Evolutionary conservation across 2,888 invertebrate species (phyloP), one percentile per base, ranked within the genome.

Genomic region (Phaedon cochleariae): DNA sequence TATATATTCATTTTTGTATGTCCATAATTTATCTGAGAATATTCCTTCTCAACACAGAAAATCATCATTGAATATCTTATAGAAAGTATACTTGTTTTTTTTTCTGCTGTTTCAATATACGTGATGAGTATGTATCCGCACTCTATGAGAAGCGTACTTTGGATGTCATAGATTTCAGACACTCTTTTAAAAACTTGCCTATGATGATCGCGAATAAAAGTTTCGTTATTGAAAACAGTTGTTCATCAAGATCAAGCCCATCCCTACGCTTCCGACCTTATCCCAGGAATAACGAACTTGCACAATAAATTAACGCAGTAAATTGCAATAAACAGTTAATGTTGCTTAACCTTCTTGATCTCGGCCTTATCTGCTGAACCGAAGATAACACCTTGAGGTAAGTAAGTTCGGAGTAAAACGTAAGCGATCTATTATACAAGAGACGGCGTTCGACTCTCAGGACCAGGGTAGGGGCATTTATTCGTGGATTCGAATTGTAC

Each of bases 261-360:
- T 18, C 15, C 57, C 59, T 52, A 21, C 17, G 45, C n/a, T 41
- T 41, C 41, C 41, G 41, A 12, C 12, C n/a, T 9, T 3, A 15
- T 15, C 12, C 41, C 41, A 41, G 41, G 15, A 41, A 51, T 59
- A 62, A 59, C 29, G 59, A 77, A 78, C 72, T 76, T 77, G 62
- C 62, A 62, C 73, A 65, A 76, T 77, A 80, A 80, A 79, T 80
- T 76, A 76, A 60, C 61, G 60, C 70, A 74, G 74, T 77, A 78
- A 80, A 79, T 78, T 75, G 79, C 76, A 77, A 81, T 81, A 80
- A 82, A 82, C 82, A 81, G 82, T 83, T 84, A 84, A 84, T 84
- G 83, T 82, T 82, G 79, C 81, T 82, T 83, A 83, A 83, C 84
- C 84, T 82, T 77, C 75, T 70, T 81, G 82, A 82, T 82, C 82